Percentiles rank a stretch among this genome's conserved stretches.
Evolutionary conservation across 2,797 vertebrate genomes (phyloP).

Genomic region (Rhabdomys pumilio): DNA sequence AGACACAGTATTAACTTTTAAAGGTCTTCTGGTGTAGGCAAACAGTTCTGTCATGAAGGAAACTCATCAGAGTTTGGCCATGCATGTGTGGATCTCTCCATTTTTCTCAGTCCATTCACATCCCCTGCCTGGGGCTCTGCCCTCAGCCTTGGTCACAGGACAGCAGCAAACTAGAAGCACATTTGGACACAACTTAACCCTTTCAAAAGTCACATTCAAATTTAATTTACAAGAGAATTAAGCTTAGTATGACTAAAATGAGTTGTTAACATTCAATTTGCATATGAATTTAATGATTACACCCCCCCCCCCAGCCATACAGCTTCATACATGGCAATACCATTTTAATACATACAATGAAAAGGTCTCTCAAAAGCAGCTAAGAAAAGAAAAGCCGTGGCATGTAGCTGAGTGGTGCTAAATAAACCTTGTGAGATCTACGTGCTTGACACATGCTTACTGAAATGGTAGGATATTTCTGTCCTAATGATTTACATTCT

Average conservation of each 20-base stretch:
- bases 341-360: slow-evolving; percentile 38
- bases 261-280: slow-evolving; percentile 49
- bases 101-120: background rate
- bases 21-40: background rate
- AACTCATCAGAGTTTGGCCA: rapidly evolving
- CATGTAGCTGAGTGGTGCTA: background rate
- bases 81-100: rapidly evolving
- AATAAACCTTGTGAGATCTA: background rate
- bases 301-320: background rate
- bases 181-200: background rate
- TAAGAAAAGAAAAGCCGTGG: slow-evolving; percentile 1
- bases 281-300: slow-evolving; percentile 42
- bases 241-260: slow-evolving; percentile 7
- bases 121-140: background rate
- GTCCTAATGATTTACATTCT: slow-evolving; percentile 2
- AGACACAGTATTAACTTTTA: background rate
- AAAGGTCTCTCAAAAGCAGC: background rate
- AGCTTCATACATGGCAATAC: background rate
- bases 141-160: background rate
- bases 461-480: background rate
- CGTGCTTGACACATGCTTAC: background rate
- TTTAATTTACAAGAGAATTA: background rate
- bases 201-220: slow-evolving; percentile 3
- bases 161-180: background rate
- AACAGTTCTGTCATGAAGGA: background rate